Evolutionary conservation across 1,140 invertebrate species (phyloP), one percentile per base, ranked within the genome.

Genomic region (Limonius californicus): DNA sequence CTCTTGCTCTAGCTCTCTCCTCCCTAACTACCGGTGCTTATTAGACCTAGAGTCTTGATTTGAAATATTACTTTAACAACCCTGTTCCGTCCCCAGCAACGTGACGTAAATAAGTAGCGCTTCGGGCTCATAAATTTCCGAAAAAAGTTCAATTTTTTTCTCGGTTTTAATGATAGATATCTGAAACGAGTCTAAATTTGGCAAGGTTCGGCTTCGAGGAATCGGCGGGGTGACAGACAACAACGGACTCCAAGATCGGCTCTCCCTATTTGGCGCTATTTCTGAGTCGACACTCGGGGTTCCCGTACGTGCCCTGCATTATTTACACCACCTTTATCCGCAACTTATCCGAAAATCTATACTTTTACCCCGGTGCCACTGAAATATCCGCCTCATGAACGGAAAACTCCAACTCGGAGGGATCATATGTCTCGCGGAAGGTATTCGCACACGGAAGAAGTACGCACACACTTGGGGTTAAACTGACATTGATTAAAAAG

Each of bases 301-400:
- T 50, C 45, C 20, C 45, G 45, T 61, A 64, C 63, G 63, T 64
- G 63, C 63, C 32, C 63, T 64, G 63, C 63, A 64, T 64, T 64
- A 64, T 64, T 64, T 64, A 64, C 63, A 50, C 19, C 59, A 60
- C 63, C 54, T 61, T 61, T 64, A 61, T 64, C 56, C 45, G 59
- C 42, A 53, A 59, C 57, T 59, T 59, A 59, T 43, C 57, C 57
- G 57, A 59, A 59, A 59, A 59, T 59, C 57, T 50, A 59, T 59
- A 59, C 57, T 50, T 50, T 50, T 50, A 50, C 45, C 20, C 42
- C 12, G 16, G 15, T 50, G 6, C 20, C 9, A 50, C 45, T 18
- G 19, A 50, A 50, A 50, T 50, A 50, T 50, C 45, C 45, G 9
- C 35, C 35, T 39, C 1, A 9, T 39, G 35, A 39, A 50, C 45